These are phyloP conservation scores for Lasioglossum marginatum DNA, from an alignment of 2,888 invertebrate genomes.

Conservation along the genomic window DNA sequence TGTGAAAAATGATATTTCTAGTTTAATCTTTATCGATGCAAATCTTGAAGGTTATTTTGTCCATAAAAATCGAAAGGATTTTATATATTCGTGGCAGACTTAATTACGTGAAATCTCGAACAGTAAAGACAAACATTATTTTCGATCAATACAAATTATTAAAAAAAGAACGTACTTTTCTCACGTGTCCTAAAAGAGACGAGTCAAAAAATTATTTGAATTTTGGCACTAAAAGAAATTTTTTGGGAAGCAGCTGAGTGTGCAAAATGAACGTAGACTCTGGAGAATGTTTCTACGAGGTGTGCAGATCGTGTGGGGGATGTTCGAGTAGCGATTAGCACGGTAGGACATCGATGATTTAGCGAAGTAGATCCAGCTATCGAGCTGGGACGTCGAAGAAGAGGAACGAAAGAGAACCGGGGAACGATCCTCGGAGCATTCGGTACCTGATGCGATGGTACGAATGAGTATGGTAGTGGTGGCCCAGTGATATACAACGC, in stretches of 20 bases:
- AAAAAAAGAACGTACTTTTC: no score
- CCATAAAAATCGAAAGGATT: background rate
- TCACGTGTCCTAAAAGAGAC: no score
- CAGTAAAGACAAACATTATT: no score
- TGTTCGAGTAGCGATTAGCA: background rate
- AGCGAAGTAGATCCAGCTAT: background rate
- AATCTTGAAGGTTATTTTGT: no score
- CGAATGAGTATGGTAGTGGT: constrained; percentile 71
- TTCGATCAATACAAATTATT: no score
- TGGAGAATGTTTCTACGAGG: background rate
- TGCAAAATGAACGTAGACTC: background rate
- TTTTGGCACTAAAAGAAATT: no score
- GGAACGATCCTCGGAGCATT: constrained; percentile 66
- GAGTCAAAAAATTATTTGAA: no score
- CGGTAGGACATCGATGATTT: background rate
- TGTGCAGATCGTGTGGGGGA: background rate
- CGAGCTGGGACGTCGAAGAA: background rate
- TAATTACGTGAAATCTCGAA: no score
- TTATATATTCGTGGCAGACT: no score
- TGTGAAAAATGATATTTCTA: background rate
- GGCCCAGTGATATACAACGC: constrained; percentile 82
- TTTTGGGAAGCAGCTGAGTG: background rate
- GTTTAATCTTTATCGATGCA: no score
- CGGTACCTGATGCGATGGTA: constrained; percentile 71
- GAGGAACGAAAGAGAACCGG: constrained; percentile 22